Evolutionary conservation across 2,797 vertebrate species (phyloP), one percentile per base, ranked within the genome.

Genomic region (Esox lucius): DNA sequence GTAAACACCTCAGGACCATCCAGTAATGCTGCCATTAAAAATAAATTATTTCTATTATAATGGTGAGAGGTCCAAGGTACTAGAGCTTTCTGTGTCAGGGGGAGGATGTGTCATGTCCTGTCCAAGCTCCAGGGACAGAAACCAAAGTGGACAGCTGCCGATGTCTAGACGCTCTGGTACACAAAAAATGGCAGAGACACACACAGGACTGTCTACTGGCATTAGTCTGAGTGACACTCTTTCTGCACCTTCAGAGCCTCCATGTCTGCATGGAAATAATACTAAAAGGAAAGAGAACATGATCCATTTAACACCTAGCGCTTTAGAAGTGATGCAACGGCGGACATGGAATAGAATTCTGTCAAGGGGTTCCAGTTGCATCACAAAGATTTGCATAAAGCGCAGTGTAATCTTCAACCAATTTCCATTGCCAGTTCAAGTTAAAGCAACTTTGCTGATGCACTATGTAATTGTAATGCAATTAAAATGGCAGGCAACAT

Each of bases 71-170:
- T 31, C 66, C 35, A n/a, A 48, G 71, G 74, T 64, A 19, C 66
- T 74, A 75, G 2, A 79, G 80, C 11, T 81, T 85, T 90, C 84
- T 87, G 83, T 87, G 85, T 87, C 83, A 87, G 79, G 77, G 78
- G 86, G 81, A 76, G 79, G 78, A 78, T 51, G 79, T 89, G 91
- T 90, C 90, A 87, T 78, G 77, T 88, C 82, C 76, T 85, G 71
- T 90, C 80, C 4, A 11, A 75, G 85, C 87, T 82, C 78, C 9
- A 49, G 87, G 89, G 87, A 91, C 69, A 56, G 79, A 86, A 89
- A 92, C n/a, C 26, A 7, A 84, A 89, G 86, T 39, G 82, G 90
- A 91, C 91, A 92, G 91, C 89, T 90, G 91, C 88, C 87, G 83
- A 91, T 88, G 91, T 90, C 80, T 81, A 85, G 83, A 85, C 53